Evolutionary conservation across 2,113 vertebrate genomes (phyloP), one percentile per base, ranked within the genome.

Genomic region (Corythaeola cristata): DNA sequence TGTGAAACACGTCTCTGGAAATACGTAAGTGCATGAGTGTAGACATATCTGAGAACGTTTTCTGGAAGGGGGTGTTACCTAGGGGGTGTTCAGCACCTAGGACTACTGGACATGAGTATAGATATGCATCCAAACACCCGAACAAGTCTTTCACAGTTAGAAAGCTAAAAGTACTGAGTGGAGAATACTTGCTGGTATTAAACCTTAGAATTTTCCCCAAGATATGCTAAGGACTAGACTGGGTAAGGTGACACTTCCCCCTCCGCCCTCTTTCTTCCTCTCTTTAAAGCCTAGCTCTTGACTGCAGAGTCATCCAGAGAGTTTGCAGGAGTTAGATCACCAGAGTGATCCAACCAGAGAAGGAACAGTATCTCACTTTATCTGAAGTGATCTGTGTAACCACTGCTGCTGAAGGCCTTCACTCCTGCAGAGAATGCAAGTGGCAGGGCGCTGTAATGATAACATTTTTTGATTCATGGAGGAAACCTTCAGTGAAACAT

Each of bases 21-120:
- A 82, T 22, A 50, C 3, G 0, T 10, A 33, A 44, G 15, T 5
- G 8, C 0, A 0, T 3, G 39, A 50, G 8, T 3, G 0, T 0
- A 89, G 52, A 5, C 4, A 6, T 2, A 59, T 3, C 33, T 6
- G 49, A 76, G 35, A 60, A 18, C 16, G 28, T 69, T 32, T 83
- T 24, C 39, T 73, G 59, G 21, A 75, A 56, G 14, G 13, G 26
- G 8, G 79, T 1, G 0, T 56, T 9, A 44, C 41, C 30, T 12
- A 15, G 30, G 39, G 39, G 39, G 33, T 19, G 17, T 37, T 79
- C 14, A 68, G 28, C 56, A 85, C 30, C 35, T 64, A 20, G 14
- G 52, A 45, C n/a, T 33, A 37, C n/a, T 23, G 24, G 28, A 37
- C 12, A 4, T 0, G 3, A 3, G 2, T 7, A 14, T 0, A 56